phyloP scores from a whole-genome alignment of 1,140 invertebrate genomes.

The Panonychus citri region DNA sequence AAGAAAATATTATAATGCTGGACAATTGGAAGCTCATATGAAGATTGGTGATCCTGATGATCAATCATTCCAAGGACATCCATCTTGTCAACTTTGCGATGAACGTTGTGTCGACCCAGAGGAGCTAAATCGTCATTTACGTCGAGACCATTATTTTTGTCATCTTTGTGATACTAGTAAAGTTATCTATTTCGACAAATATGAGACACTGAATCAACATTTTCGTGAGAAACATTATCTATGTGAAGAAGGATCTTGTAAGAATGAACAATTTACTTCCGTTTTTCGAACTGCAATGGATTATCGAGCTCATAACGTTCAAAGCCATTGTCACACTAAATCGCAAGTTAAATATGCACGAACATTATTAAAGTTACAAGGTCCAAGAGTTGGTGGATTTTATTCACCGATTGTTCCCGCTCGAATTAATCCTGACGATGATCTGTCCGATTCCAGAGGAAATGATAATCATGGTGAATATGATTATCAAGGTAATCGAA shows the following conservation, averaged over 20 bases:
- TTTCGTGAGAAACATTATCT: slow-evolving; percentile 64
- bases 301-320: slow-evolving; percentile 60
- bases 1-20: slow-evolving; percentile 52
- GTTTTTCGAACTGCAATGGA: slow-evolving; percentile 79
- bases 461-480: background rate
- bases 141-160: slow-evolving; percentile 77
- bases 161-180: slow-evolving; percentile 79
- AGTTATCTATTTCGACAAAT: slow-evolving; percentile 38
- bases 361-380: slow-evolving; percentile 41
- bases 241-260: slow-evolving; percentile 73
- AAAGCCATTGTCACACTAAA: slow-evolving; percentile 53
- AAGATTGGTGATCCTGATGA: slow-evolving; percentile 71
- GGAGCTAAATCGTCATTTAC: slow-evolving; percentile 66
- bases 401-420: background rate
- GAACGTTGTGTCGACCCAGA: slow-evolving; percentile 64
- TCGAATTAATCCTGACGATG: background rate
- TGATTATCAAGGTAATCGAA: background rate
- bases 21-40: slow-evolving; percentile 50
- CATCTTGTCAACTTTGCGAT: slow-evolving; percentile 80
- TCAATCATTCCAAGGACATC: slow-evolving; percentile 75
- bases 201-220: slow-evolving; percentile 52
- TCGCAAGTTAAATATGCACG: slow-evolving; percentile 58
- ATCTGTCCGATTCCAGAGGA: too few species aligned
- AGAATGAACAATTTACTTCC: slow-evolving; percentile 55
- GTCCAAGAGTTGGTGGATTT: background rate